Conservation (phyloP, 2,888 invertebrate genomes). For the Drosophila kanekoi region DNA sequence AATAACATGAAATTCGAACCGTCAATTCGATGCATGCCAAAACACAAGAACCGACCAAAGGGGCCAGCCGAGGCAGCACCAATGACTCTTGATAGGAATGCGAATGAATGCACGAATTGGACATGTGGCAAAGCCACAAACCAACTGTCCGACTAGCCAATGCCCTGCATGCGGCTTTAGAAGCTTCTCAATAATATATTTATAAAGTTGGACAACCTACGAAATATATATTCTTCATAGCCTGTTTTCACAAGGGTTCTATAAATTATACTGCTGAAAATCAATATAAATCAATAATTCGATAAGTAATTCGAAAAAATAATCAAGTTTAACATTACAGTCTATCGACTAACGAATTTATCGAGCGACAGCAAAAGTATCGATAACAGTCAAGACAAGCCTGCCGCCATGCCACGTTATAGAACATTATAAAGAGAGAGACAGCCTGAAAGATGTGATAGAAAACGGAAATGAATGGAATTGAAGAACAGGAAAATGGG, state of each 20-base stretch:
- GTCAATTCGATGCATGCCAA: constrained; percentile 63
- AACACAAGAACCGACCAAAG: constrained; percentile 33
- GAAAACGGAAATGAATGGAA: constrained; percentile 21
- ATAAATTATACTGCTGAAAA: no score
- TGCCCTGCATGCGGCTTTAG: not conserved
- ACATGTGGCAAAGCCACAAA: constrained; percentile 7
- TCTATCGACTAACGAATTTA: no score
- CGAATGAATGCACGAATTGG: constrained; percentile 32
- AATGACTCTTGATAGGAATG: constrained; percentile 23
- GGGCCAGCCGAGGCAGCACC: not conserved
- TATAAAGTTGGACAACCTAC: no score
- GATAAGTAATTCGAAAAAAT: no score
- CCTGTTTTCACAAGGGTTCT: no score
- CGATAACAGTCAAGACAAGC: no score
- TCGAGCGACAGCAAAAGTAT: no score
- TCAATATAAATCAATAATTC: no score
- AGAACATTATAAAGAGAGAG: not conserved
- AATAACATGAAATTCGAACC: constrained; percentile 69
- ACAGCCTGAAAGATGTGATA: not conserved
- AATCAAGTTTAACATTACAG: no score
- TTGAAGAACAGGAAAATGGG: constrained; percentile 4
- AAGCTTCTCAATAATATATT: not conserved
- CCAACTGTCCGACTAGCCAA: not conserved
- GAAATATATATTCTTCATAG: no score
- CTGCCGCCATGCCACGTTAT: not conserved